Conservation (phyloP, 2,888 invertebrate species). For the Cordilura impudica region DNA sequence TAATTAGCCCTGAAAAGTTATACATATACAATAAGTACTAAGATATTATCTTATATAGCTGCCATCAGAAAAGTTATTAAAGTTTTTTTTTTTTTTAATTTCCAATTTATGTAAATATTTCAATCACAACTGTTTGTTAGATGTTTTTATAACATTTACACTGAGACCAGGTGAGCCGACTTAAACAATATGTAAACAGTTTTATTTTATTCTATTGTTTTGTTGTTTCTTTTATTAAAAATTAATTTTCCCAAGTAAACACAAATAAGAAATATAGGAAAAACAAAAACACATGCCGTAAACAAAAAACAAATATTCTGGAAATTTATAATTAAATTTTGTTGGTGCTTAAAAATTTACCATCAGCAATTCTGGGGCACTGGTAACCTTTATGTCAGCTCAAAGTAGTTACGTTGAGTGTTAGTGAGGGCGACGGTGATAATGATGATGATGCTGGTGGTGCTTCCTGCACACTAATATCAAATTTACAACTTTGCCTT, state of each 20-base stretch:
- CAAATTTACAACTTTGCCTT: constrained; percentile 23
- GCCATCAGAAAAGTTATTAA: too few relatives aligned
- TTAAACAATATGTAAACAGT: neutral
- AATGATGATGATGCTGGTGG: neutral
- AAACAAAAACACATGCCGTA: neutral
- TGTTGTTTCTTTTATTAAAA: neutral
- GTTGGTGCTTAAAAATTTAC: too few relatives aligned
- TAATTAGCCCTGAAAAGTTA: too few relatives aligned
- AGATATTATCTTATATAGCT: too few relatives aligned
- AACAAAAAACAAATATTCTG: too few relatives aligned
- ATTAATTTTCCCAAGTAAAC: neutral
- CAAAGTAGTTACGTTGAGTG: neutral
- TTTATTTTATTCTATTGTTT: neutral
- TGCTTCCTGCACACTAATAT: neutral
- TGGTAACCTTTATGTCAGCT: constrained; percentile 3
- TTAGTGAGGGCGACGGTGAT: neutral
- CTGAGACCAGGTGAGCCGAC: constrained; percentile 18
- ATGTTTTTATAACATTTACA: neutral
- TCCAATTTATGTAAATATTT: too few relatives aligned
- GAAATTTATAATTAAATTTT: too few relatives aligned
- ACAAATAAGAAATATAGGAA: neutral
- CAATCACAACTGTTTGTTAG: neutral
- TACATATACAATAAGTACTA: too few relatives aligned
- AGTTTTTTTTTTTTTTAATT: too few relatives aligned
- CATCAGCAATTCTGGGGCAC: too few relatives aligned